These are phyloP conservation scores for Epinephelus malabaricus DNA, from an alignment of 2,797 vertebrate genomes.

Conservation along the genomic window DNA sequence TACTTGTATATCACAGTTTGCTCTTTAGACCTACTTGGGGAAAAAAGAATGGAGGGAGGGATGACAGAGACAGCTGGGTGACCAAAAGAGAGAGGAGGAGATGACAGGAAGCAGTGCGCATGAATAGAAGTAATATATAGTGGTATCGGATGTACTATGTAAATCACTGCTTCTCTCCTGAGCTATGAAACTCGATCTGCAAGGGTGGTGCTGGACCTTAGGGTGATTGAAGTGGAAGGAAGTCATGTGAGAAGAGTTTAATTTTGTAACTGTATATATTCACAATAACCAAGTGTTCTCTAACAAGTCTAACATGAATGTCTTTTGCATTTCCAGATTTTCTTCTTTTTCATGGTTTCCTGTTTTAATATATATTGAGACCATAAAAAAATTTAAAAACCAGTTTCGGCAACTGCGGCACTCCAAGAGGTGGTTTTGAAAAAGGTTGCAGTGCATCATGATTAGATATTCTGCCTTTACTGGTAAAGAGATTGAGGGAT, in stretches of 20 bases:
- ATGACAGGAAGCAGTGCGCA: constrained; percentile 10
- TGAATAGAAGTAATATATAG: constrained; percentile 15
- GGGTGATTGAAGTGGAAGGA: not conserved
- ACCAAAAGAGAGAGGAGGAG: constrained; percentile 8
- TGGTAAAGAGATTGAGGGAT: not conserved
- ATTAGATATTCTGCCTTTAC: constrained; percentile 10
- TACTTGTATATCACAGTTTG: not conserved
- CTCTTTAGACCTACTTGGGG: not conserved
- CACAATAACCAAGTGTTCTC: not conserved
- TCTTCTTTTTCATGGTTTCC: not conserved
- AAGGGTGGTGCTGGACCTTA: not conserved
- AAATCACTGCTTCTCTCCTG: constrained; percentile 35
- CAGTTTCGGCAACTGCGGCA: not conserved
- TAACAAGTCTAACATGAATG: not conserved
- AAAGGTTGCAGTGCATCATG: constrained; percentile 5
- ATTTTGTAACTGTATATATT: not conserved
- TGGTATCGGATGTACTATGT: constrained; percentile 12
- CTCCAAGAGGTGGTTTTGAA: not conserved
- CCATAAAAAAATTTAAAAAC: not conserved
- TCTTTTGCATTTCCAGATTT: not conserved
- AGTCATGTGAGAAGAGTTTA: not conserved
- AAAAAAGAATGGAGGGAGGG: not conserved
- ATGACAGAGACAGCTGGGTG: not conserved
- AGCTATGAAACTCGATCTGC: constrained; percentile 41
- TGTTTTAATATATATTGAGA: not conserved